Base-by-base conservation (phyloP, 2,888 invertebrate species). In the Caenorhabditis japonica region DNA sequence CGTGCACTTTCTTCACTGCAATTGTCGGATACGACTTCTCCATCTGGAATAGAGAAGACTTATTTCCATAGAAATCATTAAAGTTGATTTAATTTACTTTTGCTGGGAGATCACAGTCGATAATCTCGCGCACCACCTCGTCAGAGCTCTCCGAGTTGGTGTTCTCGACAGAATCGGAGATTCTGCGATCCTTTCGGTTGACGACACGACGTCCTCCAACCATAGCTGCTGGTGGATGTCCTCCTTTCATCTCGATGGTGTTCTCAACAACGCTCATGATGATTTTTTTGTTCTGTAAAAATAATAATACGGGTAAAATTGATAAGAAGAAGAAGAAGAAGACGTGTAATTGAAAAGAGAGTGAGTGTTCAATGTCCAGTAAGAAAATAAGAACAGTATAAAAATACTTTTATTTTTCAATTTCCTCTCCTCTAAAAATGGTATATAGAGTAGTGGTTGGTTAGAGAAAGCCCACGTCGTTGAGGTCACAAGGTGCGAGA, bases 141-240 rank as follows among this genome's bases (percentile, higher is more conserved):
- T 76, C 76, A 0, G 76, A 78, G 44, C 73, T 73, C 55, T 81
- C 81, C 39, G 77, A 77, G 23, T 59, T 62, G 39, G 53, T 55
- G 33, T 77, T 66, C 21, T 73, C 76, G 38, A 74, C 76, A 41
- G 78, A 78, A 25, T 72, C 73, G 38, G 70, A 66, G 12, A 27
- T 30, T 30, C 60, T 64, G 19, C 72, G 60, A 27, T 71, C 75
- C 56, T 77, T 77, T 39, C 75, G 75, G 51, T 77, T 72, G 12
- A 62, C 61, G 25, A 81, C 56, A 38, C 81, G 71, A 55, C 79
- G 74, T 38, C 81, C 81, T 12, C 81, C 81, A 39, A 77, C 76
- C 30, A 34, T 69, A 4, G 58, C 61, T 8, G 81, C 81, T 27
- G 81, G 76, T 17, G 72, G 64, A 55, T 81, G 81, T 46, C 81